Conservation (phyloP, 2,797 vertebrate genomes). For the Glossophaga mutica region DNA sequence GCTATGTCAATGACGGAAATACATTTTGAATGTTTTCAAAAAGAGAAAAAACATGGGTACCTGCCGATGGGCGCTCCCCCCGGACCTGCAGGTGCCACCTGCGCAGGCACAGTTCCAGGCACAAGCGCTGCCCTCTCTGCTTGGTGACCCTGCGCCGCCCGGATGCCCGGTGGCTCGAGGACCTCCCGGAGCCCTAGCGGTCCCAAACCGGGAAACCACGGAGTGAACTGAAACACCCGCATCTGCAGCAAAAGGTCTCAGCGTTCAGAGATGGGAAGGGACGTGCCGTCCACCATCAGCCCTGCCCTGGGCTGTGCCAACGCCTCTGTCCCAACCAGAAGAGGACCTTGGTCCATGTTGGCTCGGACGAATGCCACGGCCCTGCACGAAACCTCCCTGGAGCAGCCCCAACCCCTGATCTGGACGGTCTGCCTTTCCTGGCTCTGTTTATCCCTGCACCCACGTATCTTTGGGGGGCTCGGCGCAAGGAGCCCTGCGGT, state of each 20-base stretch:
- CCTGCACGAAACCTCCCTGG: not conserved
- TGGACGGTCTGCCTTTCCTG: not conserved
- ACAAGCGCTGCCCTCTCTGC: not conserved
- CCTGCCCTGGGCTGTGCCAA: not conserved
- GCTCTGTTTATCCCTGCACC: not conserved
- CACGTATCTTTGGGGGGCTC: not conserved
- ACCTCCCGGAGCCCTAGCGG: too few species aligned
- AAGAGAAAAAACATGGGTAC: not conserved
- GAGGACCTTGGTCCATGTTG: not conserved
- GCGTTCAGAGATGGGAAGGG: not conserved
- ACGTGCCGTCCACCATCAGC: too few species aligned
- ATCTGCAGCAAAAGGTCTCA: not conserved
- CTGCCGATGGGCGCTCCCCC: not conserved
- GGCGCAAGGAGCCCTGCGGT: not conserved
- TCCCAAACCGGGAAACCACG: too few species aligned
- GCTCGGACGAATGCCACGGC: too few species aligned
- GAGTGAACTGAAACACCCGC: not conserved
- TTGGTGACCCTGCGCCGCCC: fast-evolving
- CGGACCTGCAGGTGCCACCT: not conserved
- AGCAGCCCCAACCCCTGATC: fast-evolving
- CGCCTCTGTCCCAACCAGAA: not conserved
- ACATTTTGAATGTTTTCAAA: not conserved
- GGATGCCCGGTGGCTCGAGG: fast-evolving
- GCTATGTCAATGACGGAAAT: not conserved
- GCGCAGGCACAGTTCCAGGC: not conserved